Evolutionary conservation across 2,888 invertebrate species (phyloP).

Genomic region (Gasteruption jaculator): DNA sequence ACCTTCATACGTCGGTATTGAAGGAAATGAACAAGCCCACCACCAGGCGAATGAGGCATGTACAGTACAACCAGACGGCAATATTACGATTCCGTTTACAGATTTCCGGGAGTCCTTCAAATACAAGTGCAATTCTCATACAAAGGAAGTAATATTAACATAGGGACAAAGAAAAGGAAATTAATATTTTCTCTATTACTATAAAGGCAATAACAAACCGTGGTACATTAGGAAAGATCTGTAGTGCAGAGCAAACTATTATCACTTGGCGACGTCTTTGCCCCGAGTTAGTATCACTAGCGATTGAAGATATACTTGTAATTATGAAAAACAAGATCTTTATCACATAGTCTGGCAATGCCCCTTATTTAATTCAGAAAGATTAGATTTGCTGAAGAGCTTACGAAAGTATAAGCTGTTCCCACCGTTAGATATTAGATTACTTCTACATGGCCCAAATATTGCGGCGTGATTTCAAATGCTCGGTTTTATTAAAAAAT

Average conservation of each 20-base stretch:
- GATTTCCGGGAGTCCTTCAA: background rate
- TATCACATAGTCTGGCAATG: background rate
- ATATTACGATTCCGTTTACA: conserved; percentile 3
- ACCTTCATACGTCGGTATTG: too few relatives aligned
- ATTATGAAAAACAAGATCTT: background rate
- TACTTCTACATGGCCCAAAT: too few relatives aligned
- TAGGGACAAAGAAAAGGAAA: background rate
- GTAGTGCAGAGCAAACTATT: conserved; percentile 1
- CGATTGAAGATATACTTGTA: background rate
- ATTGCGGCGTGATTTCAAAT: too few relatives aligned
- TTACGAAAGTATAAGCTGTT: too few relatives aligned
- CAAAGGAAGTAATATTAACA: background rate
- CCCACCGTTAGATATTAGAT: too few relatives aligned
- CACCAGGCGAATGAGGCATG: too few relatives aligned
- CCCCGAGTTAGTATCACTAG: background rate
- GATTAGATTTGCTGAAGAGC: background rate
- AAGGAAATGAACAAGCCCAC: too few relatives aligned
- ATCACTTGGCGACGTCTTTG: background rate
- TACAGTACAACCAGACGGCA: too few relatives aligned
- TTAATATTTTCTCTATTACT: background rate
- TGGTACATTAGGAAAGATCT: background rate
- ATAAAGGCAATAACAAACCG: background rate
- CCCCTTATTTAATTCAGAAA: background rate
- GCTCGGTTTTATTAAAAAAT: too few relatives aligned
- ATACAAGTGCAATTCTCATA: background rate